Percentiles rank a stretch among this genome's conserved stretches.
Conservation (phyloP, 1,140 invertebrate genomes). For the Ericerus pela region DNA sequence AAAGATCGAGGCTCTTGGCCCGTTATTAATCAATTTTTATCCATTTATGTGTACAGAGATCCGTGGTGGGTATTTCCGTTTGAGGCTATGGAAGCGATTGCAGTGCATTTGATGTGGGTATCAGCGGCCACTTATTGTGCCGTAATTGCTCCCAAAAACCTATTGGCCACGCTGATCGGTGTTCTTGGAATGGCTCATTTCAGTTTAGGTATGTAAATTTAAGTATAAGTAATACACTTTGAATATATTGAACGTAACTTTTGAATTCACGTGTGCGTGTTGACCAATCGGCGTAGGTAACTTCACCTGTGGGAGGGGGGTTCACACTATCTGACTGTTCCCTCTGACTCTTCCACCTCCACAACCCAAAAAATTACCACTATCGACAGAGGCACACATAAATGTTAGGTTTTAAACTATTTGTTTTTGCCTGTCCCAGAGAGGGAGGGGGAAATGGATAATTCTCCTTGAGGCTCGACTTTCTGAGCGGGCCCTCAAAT, state of each 20-base stretch:
- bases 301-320: too few relatives aligned
- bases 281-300: too few relatives aligned
- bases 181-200: slow-evolving; percentile 69
- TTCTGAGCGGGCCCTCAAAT: too few relatives aligned
- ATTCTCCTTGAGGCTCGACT: too few relatives aligned
- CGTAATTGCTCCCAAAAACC: slow-evolving; percentile 56
- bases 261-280: not conserved
- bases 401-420: too few relatives aligned
- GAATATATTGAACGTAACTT: not conserved
- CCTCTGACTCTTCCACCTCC: too few relatives aligned
- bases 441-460: too few relatives aligned
- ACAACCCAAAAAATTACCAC: too few relatives aligned
- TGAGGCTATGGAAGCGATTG: slow-evolving; percentile 69
- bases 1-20: not conserved
- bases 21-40: not conserved
- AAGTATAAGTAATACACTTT: not conserved
- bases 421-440: too few relatives aligned
- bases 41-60: slow-evolving; percentile 37
- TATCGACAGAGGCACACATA: too few relatives aligned
- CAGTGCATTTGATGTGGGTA: slow-evolving; percentile 75
- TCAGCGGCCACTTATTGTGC: slow-evolving; percentile 73
- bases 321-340: too few relatives aligned
- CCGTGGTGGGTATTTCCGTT: slow-evolving; percentile 75
- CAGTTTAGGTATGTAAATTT: slow-evolving; percentile 44
- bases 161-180: slow-evolving; percentile 65